Base-by-base conservation (phyloP, 2,888 invertebrate genomes). In the Folsomia candida region DNA sequence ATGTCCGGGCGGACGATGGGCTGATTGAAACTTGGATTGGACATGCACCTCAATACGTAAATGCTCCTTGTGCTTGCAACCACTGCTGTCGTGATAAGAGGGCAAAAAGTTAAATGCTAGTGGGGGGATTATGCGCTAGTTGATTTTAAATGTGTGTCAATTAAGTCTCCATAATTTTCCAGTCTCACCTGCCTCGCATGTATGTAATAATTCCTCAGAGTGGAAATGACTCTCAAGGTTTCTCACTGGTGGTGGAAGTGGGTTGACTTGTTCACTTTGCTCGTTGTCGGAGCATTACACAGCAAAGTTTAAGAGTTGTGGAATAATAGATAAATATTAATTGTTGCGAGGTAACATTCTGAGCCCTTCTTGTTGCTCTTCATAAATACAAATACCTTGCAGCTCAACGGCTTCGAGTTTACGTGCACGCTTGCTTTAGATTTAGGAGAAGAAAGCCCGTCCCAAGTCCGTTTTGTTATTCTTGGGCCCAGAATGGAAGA, bases 301-400 rank as follows among this genome's bases (percentile, higher is more conserved):
- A 37, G 37, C 37, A 37, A 37, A 37, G 37, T 37, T 37, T 9
- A 37, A 37, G 37, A 9, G 14, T 4, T 9, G 37, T 37, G 37
- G 37, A 37, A 37, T 37, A 37, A 37, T 37, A 37, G 37, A 54
- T 54, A 54, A 54, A 54, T 54, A 54, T 54, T 54, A 54, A 54
- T 54, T 54, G 54, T 54, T n/a, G 54, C 47, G 20, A 20, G 54
- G 54, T 22, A 20, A 18, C 54, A 54, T 54, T 37, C 37, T 37
- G 14, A 37, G 37, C 37, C 37, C 37, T 14, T 37, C 14, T 14
- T 14, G 37, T n/a, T 37, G 37, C 37, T 37, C 37, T n/a, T 37
- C 37, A 37, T 37, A 37, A 37, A 37, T 9, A 37, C 14, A 37
- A 37, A 37, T 37, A 37, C 37, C 37, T 37, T 37, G 14, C 37